Conservation (phyloP, 2,113 vertebrate species). For the Pluvianellus socialis region DNA sequence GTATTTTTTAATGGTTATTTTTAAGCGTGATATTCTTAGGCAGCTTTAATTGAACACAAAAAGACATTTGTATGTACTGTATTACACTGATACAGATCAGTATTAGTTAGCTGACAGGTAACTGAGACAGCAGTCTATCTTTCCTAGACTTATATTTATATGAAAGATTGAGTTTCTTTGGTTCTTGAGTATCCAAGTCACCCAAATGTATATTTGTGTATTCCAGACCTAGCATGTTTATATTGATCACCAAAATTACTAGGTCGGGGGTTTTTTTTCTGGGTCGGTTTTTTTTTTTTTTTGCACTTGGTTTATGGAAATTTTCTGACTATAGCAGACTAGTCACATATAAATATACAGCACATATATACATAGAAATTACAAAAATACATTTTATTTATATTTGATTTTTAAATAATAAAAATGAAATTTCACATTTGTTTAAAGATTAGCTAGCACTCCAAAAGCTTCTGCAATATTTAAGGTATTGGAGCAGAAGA, state of each 20-base stretch:
- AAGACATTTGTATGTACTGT: not conserved
- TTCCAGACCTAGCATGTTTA: not conserved
- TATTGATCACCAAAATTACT: constrained; percentile 5
- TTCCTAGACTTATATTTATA: constrained; percentile 35
- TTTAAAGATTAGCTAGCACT: constrained; percentile 68
- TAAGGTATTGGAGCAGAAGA: constrained; percentile 53
- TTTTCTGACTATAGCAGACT: constrained; percentile 55
- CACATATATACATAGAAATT: constrained; percentile 78
- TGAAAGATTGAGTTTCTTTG: constrained; percentile 75
- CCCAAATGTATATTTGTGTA: constrained; percentile 39
- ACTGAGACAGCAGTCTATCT: constrained; percentile 30
- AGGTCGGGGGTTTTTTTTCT: not conserved
- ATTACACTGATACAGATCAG: constrained; percentile 19
- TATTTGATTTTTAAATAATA: constrained; percentile 77
- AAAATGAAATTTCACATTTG: constrained; percentile 69
- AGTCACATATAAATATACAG: constrained; percentile 79
- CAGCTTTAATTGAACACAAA: constrained; percentile 46
- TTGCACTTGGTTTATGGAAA: constrained; percentile 39
- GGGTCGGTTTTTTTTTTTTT: not conserved
- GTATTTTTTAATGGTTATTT: constrained; percentile 21
- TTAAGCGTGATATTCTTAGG: constrained; percentile 21
- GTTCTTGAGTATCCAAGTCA: constrained; percentile 67
- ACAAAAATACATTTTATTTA: constrained; percentile 87
- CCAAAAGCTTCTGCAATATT: constrained; percentile 61
- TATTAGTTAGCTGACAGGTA: constrained; percentile 21